A percentile compares a stretch with the other conserved stretches of the same genome.
These are phyloP conservation scores for Pristis pectinata DNA, from an alignment of 2,797 vertebrate species.

Conservation along the genomic window DNA sequence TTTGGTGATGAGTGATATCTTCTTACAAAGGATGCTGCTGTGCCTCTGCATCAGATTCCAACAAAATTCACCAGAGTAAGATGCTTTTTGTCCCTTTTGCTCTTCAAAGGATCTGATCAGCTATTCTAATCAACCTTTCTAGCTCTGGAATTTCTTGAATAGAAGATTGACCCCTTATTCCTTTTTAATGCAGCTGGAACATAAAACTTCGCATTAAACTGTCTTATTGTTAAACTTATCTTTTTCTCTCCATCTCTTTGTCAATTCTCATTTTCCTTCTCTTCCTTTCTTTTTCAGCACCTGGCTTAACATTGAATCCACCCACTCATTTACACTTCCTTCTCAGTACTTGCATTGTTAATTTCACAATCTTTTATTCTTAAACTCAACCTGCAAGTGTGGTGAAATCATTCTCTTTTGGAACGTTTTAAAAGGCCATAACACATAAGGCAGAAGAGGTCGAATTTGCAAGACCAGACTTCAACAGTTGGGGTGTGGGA, in stretches of 20 bases:
- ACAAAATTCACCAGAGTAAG: background rate
- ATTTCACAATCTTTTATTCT: background rate
- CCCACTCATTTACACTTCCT: background rate
- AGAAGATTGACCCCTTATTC: background rate
- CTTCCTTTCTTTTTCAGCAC: background rate
- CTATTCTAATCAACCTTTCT: background rate
- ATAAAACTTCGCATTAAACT: background rate
- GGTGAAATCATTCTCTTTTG: background rate
- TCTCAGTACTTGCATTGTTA: background rate
- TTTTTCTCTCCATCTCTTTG: background rate
- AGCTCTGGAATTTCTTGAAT: background rate
- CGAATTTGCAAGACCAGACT: background rate
- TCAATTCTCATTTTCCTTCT: background rate
- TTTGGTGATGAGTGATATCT: too few relatives aligned
- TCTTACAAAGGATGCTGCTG: background rate
- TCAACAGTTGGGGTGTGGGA: background rate
- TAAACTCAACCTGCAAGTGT: background rate
- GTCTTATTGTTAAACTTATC: background rate
- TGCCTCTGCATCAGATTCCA: background rate
- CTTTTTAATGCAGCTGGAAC: background rate
- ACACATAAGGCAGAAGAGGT: background rate
- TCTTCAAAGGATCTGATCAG: background rate
- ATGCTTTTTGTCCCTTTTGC: background rate
- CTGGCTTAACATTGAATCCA: background rate
- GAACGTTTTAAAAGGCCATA: background rate